Evolutionary conservation across 1,140 invertebrate species (phyloP).

Genomic region (Tetranychus cinnabarinus): DNA sequence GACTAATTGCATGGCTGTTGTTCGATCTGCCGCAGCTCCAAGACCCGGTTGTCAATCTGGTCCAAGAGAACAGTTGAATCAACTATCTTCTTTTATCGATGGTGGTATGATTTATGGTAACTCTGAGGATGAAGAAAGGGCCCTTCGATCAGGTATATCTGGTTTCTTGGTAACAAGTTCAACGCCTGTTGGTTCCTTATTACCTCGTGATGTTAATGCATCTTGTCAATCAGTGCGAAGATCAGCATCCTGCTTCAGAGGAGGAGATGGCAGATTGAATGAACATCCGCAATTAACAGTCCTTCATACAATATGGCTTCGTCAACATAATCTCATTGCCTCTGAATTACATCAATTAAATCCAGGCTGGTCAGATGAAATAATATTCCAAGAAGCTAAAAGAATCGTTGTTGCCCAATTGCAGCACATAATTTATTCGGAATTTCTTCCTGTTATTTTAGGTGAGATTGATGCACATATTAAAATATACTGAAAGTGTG

Average conservation of each 20-base stretch:
- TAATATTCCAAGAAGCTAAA: conserved; percentile 26
- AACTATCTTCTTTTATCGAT: conserved; percentile 45
- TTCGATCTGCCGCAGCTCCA: conserved; percentile 13
- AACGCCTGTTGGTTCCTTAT: not conserved
- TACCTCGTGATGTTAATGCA: conserved; percentile 34
- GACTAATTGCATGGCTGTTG: conserved; percentile 20
- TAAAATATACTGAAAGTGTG: too few relatives aligned
- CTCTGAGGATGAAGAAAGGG: conserved; percentile 14
- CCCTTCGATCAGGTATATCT: conserved; percentile 15
- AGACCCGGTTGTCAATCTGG: conserved; percentile 17
- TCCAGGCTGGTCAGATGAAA: conserved; percentile 26
- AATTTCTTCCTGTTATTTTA: conserved; percentile 22
- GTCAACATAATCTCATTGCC: conserved; percentile 31
- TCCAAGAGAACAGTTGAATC: conserved; percentile 36
- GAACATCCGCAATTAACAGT: conserved; percentile 20
- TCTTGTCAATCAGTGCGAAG: not conserved
- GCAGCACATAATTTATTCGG: conserved; percentile 36
- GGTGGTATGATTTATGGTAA: conserved; percentile 44
- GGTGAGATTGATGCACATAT: not conserved
- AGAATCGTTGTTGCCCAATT: conserved; percentile 29
- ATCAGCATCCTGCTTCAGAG: not conserved
- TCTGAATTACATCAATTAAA: conserved; percentile 23
- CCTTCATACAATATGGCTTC: conserved; percentile 30
- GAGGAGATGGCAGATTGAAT: conserved; percentile 9
- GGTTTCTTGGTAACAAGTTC: conserved; percentile 10